Evolutionary conservation across 2,797 vertebrate genomes (phyloP), one percentile per base, ranked within the genome.

Genomic region (Silurus lanzhouensis): DNA sequence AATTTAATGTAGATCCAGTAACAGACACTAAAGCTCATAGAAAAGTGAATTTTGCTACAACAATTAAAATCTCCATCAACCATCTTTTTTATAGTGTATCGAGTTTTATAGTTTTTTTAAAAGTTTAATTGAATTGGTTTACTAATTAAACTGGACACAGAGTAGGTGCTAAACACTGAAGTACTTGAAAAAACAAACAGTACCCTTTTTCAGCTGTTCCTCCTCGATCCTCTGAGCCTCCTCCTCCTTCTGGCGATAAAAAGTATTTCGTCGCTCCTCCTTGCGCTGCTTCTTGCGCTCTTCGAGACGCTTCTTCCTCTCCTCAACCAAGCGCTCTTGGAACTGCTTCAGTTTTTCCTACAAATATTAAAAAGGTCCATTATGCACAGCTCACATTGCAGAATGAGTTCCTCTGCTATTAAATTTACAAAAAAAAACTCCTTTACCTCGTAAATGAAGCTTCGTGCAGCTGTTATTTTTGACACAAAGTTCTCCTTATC

Each of bases 321-420:
- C 98, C 88, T 99, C 98, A 3, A 96, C 95, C 88, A 99, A 85
- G 22, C 96, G 95, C 6, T 98, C 97, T 92, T 99, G 90, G 90
- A 99, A 99, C 67, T 97, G 92, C 87, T 97, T 97, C 61, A 99
- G 94, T 92, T 99, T 99, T 92, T 99, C 98, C 98, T 99, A 90
- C 87, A 6, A 2, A 7, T 1, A 72, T 27, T 67, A 80, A 64
- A 80, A 2, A 31, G 0, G 6, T 76, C 15, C 9, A 27, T 76
- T 57, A 76, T 46, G 57, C n/a, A 31, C 3, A 38, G 6, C 6
- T 74, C 71, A 22, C 20, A 3, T 22, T 10, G 55, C 15, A 20
- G 72, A 57, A 57, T 17, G 6, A 74, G 5, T 2, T 15, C 17
- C 22, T 55, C 17, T 7, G 52, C 22, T 48, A 44, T 48, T 2